Conservation (phyloP, 2,797 vertebrate species). For the Rhadinocentrus ornatus region DNA sequence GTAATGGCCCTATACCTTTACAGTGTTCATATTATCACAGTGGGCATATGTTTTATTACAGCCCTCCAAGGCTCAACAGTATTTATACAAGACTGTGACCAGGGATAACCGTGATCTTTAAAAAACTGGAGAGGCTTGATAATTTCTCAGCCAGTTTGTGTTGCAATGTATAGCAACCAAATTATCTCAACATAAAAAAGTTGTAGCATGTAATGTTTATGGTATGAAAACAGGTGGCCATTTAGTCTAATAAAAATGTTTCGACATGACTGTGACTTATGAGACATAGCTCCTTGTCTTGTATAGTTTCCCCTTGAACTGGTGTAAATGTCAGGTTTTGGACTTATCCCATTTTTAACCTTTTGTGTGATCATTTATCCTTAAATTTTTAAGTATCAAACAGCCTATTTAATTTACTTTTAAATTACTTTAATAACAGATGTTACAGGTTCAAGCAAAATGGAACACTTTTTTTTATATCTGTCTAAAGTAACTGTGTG, state of each 20-base stretch:
- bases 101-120: slow-evolving; percentile 15
- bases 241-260: neutral
- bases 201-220: no score
- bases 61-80: slow-evolving; percentile 9
- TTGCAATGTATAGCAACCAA: neutral
- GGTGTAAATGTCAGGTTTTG: no score
- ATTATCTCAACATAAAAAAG: neutral
- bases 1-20: slow-evolving; percentile 24
- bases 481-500: no score
- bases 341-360: no score
- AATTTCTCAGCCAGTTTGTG: slow-evolving; percentile 2
- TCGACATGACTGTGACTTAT: slow-evolving; percentile 5
- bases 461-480: no score
- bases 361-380: no score
- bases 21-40: slow-evolving; percentile 5
- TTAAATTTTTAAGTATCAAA: no score
- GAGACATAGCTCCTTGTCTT: slow-evolving; percentile 18
- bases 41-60: slow-evolving; percentile 32
- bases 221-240: neutral
- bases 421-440: no score
- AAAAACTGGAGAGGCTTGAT: slow-evolving; percentile 16
- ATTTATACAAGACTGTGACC: slow-evolving; percentile 26
- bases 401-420: no score
- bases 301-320: neutral
- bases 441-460: no score